Percentiles rank a stretch among this genome's conserved stretches.
These are phyloP conservation scores for Drosophila picticornis DNA, from an alignment of 2,888 invertebrate species.

Conservation along the genomic window DNA sequence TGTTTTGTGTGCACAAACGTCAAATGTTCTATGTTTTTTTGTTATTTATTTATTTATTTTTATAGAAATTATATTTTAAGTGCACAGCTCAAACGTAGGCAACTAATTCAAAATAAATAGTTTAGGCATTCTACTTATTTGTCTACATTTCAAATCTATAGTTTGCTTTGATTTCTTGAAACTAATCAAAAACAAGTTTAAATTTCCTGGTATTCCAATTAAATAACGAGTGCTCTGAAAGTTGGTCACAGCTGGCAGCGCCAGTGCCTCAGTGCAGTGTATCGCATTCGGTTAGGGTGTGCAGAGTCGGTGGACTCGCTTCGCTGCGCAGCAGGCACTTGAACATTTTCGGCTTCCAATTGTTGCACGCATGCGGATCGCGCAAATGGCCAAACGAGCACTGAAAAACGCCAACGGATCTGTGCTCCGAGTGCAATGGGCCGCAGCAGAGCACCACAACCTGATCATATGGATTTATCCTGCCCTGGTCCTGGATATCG, in stretches of 20 bases:
- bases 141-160: background rate
- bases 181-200: background rate
- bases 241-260: constrained; percentile 57
- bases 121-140: background rate
- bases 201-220: background rate
- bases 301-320: constrained; percentile 57
- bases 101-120: background rate
- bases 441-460: constrained; percentile 88
- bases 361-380: constrained; percentile 88
- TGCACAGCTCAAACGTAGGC: background rate
- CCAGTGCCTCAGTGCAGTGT: constrained; percentile 67
- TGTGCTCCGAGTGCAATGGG: constrained; percentile 87
- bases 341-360: constrained; percentile 89
- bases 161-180: background rate
- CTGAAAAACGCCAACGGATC: constrained; percentile 88
- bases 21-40: constrained; percentile 22
- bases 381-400: constrained; percentile 88
- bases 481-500: constrained; percentile 87
- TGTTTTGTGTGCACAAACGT: constrained; percentile 10
- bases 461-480: constrained; percentile 88
- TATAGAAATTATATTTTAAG: background rate
- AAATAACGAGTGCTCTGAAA: constrained; percentile 22
- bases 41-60: background rate
- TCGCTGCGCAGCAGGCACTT: constrained; percentile 85
- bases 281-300: constrained; percentile 70